A percentile compares a stretch with the other conserved stretches of the same genome.
These are phyloP conservation scores for Ametastegia equiseti DNA, from an alignment of 2,888 invertebrate genomes.

Conservation along the genomic window DNA sequence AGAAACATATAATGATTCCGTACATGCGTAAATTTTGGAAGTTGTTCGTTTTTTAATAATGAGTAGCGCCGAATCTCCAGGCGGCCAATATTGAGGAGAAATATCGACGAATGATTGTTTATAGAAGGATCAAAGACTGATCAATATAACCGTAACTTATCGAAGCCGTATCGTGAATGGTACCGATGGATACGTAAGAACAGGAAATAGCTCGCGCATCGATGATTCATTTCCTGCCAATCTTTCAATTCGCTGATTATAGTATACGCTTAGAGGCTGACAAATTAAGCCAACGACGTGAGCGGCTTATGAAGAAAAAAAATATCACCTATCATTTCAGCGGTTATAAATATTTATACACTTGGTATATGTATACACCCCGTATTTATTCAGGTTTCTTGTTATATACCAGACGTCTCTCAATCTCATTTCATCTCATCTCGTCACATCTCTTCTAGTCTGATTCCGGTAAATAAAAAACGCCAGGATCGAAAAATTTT, in stretches of 20 bases:
- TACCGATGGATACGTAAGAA: conserved; percentile 1
- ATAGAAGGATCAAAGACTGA: background rate
- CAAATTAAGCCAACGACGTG: conserved; percentile 35
- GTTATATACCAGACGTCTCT: background rate
- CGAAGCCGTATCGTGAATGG: background rate
- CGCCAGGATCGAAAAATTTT: too few relatives aligned
- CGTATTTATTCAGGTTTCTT: conserved; percentile 19
- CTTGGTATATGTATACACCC: background rate
- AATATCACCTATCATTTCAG: conserved; percentile 18
- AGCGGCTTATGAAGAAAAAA: conserved; percentile 8
- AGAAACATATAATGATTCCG: background rate
- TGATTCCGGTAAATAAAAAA: too few relatives aligned
- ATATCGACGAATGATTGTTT: background rate
- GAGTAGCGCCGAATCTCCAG: background rate
- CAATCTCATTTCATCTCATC: background rate
- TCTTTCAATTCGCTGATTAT: conserved; percentile 29
- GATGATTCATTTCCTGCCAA: conserved; percentile 26
- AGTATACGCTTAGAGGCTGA: conserved; percentile 23
- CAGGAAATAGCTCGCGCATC: conserved; percentile 28
- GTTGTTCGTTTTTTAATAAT: background rate
- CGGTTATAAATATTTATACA: conserved; percentile 23
- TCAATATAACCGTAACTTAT: conserved; percentile 8
- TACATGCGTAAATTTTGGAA: background rate
- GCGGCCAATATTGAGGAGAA: background rate
- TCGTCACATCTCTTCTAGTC: too few relatives aligned